phyloP scores from a whole-genome alignment of 2,797 vertebrate species.

The Gallinago solitaria region DNA sequence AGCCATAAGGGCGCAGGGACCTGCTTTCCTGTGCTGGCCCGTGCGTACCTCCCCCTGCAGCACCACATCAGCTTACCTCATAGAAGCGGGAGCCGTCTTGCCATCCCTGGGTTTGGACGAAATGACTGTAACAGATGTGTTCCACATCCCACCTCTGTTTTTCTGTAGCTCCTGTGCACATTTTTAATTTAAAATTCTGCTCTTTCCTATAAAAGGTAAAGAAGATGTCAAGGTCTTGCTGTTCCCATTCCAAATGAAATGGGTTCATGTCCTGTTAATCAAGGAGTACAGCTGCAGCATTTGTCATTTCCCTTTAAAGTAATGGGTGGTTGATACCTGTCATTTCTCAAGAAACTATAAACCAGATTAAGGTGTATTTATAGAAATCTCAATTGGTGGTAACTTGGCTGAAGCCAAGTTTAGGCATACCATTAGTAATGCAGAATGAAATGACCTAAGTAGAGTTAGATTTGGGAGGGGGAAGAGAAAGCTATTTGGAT shows the following conservation, averaged over 20 bases:
- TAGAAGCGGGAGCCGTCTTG: rapidly evolving
- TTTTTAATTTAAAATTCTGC: slow-evolving; percentile 40
- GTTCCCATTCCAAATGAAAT: slow-evolving; percentile 64
- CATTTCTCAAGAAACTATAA: slow-evolving; percentile 65
- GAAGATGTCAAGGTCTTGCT: slow-evolving; percentile 68
- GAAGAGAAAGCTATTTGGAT: slow-evolving; percentile 24
- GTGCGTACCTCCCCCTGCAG: neutral
- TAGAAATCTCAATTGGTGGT: slow-evolving; percentile 56
- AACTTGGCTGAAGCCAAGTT: slow-evolving; percentile 43
- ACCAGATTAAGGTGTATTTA: slow-evolving; percentile 64
- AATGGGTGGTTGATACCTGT: slow-evolving; percentile 69
- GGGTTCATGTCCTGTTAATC: slow-evolving; percentile 62
- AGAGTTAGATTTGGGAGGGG: slow-evolving; percentile 5
- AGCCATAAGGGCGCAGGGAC: rapidly evolving
- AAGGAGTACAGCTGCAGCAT: slow-evolving; percentile 25
- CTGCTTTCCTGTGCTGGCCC: neutral
- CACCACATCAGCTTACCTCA: neutral
- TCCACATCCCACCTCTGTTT: neutral
- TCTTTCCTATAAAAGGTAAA: slow-evolving; percentile 53
- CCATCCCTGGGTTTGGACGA: neutral
- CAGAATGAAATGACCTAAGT: slow-evolving; percentile 57
- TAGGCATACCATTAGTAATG: slow-evolving; percentile 48
- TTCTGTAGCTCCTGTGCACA: neutral
- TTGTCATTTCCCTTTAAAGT: slow-evolving; percentile 67
- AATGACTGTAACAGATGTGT: neutral